Evolutionary conservation across 2,113 vertebrate species (phyloP).

Genomic region (Cheirogaleus medius): DNA sequence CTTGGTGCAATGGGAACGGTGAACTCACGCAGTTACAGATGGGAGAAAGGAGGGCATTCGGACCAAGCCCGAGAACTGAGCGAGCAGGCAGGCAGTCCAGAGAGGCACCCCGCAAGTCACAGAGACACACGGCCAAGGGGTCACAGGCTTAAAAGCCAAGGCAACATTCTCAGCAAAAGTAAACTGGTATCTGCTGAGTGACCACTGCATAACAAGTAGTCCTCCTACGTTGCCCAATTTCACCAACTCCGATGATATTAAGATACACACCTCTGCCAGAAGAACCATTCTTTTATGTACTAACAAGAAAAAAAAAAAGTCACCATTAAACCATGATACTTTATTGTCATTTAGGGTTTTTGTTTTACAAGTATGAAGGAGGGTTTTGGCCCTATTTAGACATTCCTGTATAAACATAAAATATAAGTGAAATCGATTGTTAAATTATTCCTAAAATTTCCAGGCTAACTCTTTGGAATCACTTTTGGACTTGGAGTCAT

Average conservation of each 20-base stretch:
- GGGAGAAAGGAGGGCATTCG: too few relatives aligned
- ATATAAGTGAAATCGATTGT: not conserved
- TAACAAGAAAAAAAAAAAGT: too few relatives aligned
- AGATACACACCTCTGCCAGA: accelerated
- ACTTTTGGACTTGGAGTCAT: not conserved
- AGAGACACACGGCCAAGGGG: too few relatives aligned
- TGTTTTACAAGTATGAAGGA: not conserved
- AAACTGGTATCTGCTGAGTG: not conserved
- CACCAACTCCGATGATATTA: not conserved
- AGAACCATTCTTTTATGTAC: not conserved
- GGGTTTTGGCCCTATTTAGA: not conserved
- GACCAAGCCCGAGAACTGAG: too few relatives aligned
- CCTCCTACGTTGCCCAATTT: not conserved
- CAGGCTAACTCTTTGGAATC: not conserved
- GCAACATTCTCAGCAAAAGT: not conserved
- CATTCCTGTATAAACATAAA: not conserved
- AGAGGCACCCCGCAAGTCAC: not conserved
- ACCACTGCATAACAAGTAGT: not conserved
- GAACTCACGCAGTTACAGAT: accelerated
- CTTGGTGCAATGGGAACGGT: too few relatives aligned
- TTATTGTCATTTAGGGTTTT: not conserved
- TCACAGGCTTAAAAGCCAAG: not conserved
- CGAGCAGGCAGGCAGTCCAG: not conserved
- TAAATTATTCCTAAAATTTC: not conserved
- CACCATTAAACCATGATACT: not conserved